Percentiles rank a stretch among this genome's conserved stretches.
Conservation (phyloP, 2,797 vertebrate species). For the Pelobates cultripes region DNA sequence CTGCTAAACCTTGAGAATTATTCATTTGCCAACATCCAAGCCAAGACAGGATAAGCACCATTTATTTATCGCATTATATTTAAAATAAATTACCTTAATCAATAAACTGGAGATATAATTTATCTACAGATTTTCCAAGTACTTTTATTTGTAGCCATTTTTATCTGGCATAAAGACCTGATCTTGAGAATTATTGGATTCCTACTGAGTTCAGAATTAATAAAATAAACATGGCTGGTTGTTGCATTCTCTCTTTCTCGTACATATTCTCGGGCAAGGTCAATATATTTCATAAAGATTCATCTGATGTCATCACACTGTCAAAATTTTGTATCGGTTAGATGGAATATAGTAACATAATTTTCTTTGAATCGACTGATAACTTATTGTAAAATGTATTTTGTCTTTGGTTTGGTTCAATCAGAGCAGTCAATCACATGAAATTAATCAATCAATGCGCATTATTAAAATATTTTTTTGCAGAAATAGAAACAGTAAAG, state of each 20-base stretch:
- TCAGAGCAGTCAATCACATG: too few species aligned
- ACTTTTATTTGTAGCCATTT: neutral
- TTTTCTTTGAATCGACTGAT: neutral
- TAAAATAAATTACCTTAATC: conserved; percentile 21
- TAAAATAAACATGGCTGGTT: conserved; percentile 36
- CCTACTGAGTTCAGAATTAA: conserved; percentile 11
- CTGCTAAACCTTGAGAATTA: conserved; percentile 10
- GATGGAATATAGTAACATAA: neutral
- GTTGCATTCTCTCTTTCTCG: neutral
- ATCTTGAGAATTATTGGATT: conserved; percentile 32
- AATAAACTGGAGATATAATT: conserved; percentile 15
- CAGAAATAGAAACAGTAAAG: too few species aligned
- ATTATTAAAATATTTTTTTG: too few species aligned
- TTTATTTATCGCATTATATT: conserved; percentile 5
- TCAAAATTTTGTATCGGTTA: neutral
- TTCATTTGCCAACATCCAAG: neutral
- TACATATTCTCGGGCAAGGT: neutral
- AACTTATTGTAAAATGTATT: neutral
- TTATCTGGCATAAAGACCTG: neutral
- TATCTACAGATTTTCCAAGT: conserved; percentile 11
- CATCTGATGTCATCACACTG: conserved; percentile 25
- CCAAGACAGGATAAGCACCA: neutral
- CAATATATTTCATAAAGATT: conserved; percentile 9
- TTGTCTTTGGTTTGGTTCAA: too few species aligned
- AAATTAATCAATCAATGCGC: too few species aligned